A percentile compares a stretch with the other conserved stretches of the same genome.
These are phyloP conservation scores for Formica selysi DNA, from an alignment of 1,140 invertebrate genomes.

Conservation along the genomic window DNA sequence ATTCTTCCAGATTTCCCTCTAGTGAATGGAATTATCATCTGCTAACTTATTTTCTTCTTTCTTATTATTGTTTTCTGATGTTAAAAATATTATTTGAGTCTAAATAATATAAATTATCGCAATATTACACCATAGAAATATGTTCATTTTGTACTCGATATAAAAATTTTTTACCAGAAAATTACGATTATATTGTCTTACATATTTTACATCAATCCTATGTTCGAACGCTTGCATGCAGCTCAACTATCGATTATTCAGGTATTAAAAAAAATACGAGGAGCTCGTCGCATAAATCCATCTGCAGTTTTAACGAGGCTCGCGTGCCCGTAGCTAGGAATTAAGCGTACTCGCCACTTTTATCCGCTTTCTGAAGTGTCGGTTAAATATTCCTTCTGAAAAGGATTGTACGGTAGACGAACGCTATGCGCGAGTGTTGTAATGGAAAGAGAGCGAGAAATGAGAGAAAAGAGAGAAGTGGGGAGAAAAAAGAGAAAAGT, in stretches of 20 bases:
- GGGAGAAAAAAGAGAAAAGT: neutral
- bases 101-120: neutral
- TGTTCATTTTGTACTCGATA: neutral
- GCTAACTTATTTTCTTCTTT: neutral
- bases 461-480: neutral
- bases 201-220: neutral
- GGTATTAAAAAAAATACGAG: constrained; percentile 40
- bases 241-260: constrained; percentile 20
- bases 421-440: neutral
- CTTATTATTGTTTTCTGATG: neutral
- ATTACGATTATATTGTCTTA: neutral
- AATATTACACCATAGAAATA: neutral
- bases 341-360: constrained; percentile 46
- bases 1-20: neutral
- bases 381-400: constrained; percentile 57
- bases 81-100: neutral
- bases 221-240: neutral
- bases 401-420: constrained; percentile 38
- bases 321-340: constrained; percentile 34
- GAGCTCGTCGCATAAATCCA: constrained; percentile 45
- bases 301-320: constrained; percentile 46
- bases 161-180: neutral
- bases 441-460: constrained; percentile 2
- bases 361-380: constrained; percentile 45
- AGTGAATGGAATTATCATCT: neutral